A percentile compares a stretch with the other conserved stretches of the same genome.
Evolutionary conservation across 2,888 invertebrate species (phyloP).

Genomic region (Melipona beecheii): DNA sequence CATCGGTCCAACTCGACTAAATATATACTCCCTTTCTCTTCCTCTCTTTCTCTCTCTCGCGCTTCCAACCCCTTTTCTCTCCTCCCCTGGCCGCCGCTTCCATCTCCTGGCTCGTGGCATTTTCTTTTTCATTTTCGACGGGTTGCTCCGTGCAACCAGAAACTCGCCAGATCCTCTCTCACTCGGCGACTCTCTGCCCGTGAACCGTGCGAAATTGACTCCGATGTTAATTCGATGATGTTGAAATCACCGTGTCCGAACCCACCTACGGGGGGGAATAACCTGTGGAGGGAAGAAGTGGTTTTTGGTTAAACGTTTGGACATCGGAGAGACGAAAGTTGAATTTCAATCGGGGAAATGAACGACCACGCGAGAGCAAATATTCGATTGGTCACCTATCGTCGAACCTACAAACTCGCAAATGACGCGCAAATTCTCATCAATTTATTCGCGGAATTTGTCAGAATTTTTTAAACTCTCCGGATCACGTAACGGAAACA

Average conservation of each 20-base stretch:
- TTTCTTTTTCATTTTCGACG: conserved; percentile 61
- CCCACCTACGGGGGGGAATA: too few species aligned
- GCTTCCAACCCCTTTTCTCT: background rate
- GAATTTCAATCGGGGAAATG: too few species aligned
- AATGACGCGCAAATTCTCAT: background rate
- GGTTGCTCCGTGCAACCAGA: conserved; percentile 42
- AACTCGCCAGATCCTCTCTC: conserved; percentile 29
- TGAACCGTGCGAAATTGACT: conserved; percentile 34
- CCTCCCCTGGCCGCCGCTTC: background rate
- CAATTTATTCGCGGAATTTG: background rate
- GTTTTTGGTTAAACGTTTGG: background rate
- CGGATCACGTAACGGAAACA: conserved; percentile 3
- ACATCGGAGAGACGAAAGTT: background rate
- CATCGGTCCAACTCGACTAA: conserved; percentile 82
- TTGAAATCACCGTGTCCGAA: background rate
- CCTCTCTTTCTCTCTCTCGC: conserved; percentile 53
- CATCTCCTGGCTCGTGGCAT: background rate
- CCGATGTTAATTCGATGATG: background rate
- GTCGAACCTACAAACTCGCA: too few species aligned
- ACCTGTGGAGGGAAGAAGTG: background rate
- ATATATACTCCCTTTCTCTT: conserved; percentile 80
- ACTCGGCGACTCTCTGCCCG: conserved; percentile 17
- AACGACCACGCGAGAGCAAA: background rate
- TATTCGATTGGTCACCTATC: background rate
- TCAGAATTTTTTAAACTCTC: background rate